Evolutionary conservation across 2,888 invertebrate species (phyloP), one percentile per base, ranked within the genome.

Genomic region (Apomyelois bistriatella): DNA sequence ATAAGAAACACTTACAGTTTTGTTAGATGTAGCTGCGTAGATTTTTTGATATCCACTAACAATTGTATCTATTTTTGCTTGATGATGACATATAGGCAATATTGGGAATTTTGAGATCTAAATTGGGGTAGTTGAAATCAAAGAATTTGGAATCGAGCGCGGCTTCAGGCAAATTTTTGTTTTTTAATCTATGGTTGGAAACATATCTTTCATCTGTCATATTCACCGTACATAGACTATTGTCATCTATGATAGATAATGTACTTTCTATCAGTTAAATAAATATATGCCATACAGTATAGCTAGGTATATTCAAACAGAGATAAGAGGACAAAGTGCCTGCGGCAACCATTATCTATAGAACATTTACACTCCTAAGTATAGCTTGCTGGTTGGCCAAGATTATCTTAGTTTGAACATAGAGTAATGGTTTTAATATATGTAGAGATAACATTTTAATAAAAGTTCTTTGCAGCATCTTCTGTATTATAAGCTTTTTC

Each of bases 251-350:
- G 42, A 43, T 52, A n/a, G 8, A 51, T 51, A 12, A 37, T 22
- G 43, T 22, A 37, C 36, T 22, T 12, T 51, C 35, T 51, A 52
- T 52, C 52, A 35, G 52, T 36, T 51, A 32, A 10, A 40, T 32
- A 52, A 51, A 51, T 49, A 49, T 49, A 49, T 32, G 30, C 17
- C 28, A 40, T 50, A 48, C 10, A 16, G 41, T 40, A 42, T 32
- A 35, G 41, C 41, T 41, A 35, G 15, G 17, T 42, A 37, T 16
- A 37, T 22, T 55, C 53, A 52, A 38, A 46, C 12, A 40, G 35
- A 57, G 53, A 53, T 59, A 56, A 58, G 55, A 56, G 57, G 53
- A 59, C 56, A 51, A 58, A 52, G 37, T 52, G 56, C 57, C 52
- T 48, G 42, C 30, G 53, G 56, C 55, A 53, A 43, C 55, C 52